Base-by-base conservation (phyloP, 1,140 invertebrate species). In the Drosophila saltans region DNA sequence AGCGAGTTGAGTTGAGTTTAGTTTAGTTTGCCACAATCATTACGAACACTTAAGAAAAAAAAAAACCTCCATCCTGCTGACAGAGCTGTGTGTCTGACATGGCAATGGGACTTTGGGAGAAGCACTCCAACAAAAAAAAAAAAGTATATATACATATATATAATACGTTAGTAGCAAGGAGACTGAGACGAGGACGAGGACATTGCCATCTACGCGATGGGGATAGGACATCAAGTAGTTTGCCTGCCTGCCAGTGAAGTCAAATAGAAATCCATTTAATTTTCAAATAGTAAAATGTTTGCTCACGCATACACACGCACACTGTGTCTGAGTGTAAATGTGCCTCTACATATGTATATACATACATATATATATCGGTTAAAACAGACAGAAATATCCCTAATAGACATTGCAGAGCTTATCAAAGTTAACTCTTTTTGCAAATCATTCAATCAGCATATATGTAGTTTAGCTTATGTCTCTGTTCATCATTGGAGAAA, bases 221-320 rank as follows among this genome's bases (percentile, higher is more conserved):
- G 52, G 26, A 9, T 21, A 57, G 33, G 7, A 59, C 75, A 81
- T 85, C 82, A 86, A 85, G 81, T 86, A 70, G 80, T 66, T 68
- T 48, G 70, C 60, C 78, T 74, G 64, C 28, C 28, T 30, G 28
- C 58, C 78, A 72, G 64, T 30, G 56, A 78, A 75, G 66, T 80
- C 78, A 90, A 90, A 89, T 85, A 89, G 85, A 89, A 89, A 89
- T 84, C 81, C 85, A 90, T 90, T 90, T 90, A 90, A 90, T 90
- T 90, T 90, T 85, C 81, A 85, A 81, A 74, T 80, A 77, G 78
- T 69, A 64, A 64, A 90, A 82, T 90, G 76, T 90, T 85, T 81
- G 57, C 71, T 75, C 72, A 80, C 63, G 66, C 63, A 68, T 55
- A 69, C 59, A 48, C 55, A 65, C 57, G 30, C 10, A 30, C 41